Conservation (phyloP, 2,113 vertebrate species). For the Protobothrops flavoviridis region DNA sequence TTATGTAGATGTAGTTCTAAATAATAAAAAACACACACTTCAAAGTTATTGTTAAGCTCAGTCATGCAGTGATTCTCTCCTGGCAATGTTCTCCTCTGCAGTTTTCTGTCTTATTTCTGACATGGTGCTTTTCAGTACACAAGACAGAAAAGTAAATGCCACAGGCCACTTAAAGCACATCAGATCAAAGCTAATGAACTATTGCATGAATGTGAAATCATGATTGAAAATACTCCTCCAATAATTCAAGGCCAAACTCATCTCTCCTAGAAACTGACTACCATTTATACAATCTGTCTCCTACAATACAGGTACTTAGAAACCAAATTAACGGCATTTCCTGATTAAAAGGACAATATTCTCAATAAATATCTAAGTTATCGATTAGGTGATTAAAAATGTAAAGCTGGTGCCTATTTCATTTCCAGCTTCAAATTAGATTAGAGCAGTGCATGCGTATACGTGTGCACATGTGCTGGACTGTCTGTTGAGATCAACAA, state of each 20-base stretch:
- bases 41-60: neutral
- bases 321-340: neutral
- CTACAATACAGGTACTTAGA: neutral
- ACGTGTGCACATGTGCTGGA: neutral
- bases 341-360: neutral
- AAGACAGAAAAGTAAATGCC: neutral
- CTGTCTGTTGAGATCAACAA: neutral
- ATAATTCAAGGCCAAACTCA: neutral
- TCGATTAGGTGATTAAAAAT: neutral
- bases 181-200: neutral
- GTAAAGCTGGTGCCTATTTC: neutral
- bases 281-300: neutral
- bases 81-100: neutral
- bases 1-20: neutral
- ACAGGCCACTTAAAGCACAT: neutral
- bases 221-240: neutral
- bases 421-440: neutral
- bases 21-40: neutral
- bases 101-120: slow-evolving; percentile 1
- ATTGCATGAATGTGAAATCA: neutral
- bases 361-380: neutral
- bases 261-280: neutral
- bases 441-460: neutral
- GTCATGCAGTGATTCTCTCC: neutral
- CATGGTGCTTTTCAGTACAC: neutral